Conservation (phyloP, 2,113 vertebrate genomes). For the Sminthopsis crassicaudata region DNA sequence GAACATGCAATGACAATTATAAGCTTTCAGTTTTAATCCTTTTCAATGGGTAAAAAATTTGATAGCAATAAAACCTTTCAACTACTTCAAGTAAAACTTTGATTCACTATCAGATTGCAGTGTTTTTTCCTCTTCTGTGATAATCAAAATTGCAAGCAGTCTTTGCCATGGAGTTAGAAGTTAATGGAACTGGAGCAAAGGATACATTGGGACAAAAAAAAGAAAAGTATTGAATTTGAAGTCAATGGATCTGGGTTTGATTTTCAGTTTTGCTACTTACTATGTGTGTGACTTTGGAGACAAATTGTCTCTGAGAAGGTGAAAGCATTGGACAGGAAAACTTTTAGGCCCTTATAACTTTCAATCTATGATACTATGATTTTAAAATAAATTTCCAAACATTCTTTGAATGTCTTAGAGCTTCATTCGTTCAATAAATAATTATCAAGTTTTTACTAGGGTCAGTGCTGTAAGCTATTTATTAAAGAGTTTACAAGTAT, state of each 20-base stretch:
- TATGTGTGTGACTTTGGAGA: not conserved
- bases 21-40: not conserved
- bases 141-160: not conserved
- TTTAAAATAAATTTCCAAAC: not conserved
- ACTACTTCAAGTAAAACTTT: slow-evolving; percentile 26
- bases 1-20: slow-evolving; percentile 19
- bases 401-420: not conserved
- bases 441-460: not conserved
- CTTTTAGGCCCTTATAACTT: not conserved
- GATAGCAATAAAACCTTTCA: slow-evolving; percentile 7
- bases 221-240: not conserved
- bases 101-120: not conserved
- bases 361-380: not conserved
- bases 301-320: not conserved
- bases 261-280: not conserved
- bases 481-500: not conserved
- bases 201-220: not conserved
- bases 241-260: not conserved
- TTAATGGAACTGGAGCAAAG: not conserved
- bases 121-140: not conserved
- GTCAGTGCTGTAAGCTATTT: not conserved
- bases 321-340: not conserved
- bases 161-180: not conserved
- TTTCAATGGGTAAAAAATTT: slow-evolving; percentile 27
- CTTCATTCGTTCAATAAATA: not conserved